Evolutionary conservation across 2,888 invertebrate genomes (phyloP).

Genomic region (Lasioglossum malachurum): DNA sequence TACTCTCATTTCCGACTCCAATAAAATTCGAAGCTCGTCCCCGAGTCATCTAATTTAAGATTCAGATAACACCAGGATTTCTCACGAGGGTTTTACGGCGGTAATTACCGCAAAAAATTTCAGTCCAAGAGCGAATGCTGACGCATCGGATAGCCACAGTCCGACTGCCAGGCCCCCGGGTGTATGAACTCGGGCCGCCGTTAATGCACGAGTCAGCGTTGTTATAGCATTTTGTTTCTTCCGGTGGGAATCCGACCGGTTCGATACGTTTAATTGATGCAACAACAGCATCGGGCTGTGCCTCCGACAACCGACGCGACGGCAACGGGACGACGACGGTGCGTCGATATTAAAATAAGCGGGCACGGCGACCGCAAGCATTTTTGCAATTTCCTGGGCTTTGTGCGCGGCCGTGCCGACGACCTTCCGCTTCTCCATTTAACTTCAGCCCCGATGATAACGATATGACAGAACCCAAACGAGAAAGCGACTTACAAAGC

Average conservation of each 20-base stretch:
- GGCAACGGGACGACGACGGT: neutral
- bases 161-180: neutral
- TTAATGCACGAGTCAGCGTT: slow-evolving; percentile 3
- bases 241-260: neutral
- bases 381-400: slow-evolving; percentile 48
- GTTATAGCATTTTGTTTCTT: neutral
- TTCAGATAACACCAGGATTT: neutral
- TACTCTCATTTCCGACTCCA: neutral
- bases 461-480: slow-evolving; percentile 49
- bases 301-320: neutral
- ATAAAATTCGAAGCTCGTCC: neutral
- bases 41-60: neutral
- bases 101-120: neutral
- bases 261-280: slow-evolving; percentile 39
- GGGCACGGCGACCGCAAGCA: neutral
- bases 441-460: slow-evolving; percentile 39
- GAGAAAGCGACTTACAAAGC: slow-evolving; percentile 55
- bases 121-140: neutral
- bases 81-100: neutral
- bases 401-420: slow-evolving; percentile 28
- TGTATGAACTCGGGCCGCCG: neutral
- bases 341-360: slow-evolving; percentile 23
- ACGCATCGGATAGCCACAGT: neutral
- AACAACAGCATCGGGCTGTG: neutral
- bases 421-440: slow-evolving; percentile 32